Base-by-base conservation (phyloP, 2,113 vertebrate genomes). In the Heteronetta atricapilla region DNA sequence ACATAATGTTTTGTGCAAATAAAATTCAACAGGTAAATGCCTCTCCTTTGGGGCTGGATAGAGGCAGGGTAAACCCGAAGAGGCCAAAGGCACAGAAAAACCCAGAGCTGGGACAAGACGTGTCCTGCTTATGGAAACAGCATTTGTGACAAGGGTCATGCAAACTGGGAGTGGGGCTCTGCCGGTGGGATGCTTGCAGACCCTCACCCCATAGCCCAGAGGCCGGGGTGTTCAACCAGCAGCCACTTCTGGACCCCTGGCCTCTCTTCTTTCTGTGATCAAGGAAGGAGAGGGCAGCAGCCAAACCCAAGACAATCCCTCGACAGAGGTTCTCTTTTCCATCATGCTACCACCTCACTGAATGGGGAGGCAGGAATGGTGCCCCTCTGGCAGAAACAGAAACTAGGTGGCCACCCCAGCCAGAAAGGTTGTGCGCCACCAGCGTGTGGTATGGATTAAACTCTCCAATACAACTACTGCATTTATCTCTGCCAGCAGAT, bases 291-390 rank as follows among this genome's bases (percentile, higher is more conserved):
- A 21, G 50, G 38, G 36, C 59, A 91, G 63, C 66, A 88, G 66
- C 5, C 50, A 70, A 56, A 80, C 3, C 11, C 0, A 0, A 55
- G 36, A 19, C n/a, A 66, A 3, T 2, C 0, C 22, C 56, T 33
- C 14, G 0, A 2, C 10, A 33, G 17, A 15, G 8, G 6, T 4
- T 5, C 11, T 36, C 60, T 23, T 70, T 22, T 22, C 85, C 46
- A 53, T 29, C 73, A 46, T 23, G 8, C 6, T 48, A 25, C 13
- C 3, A 3, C 6, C 4, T 19, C 58, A 62, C 20, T 11, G 28
- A 22, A 33, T 0, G 0, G 9, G 12, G 42, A 77, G 13, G 26
- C 29, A 77, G 33, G 25, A 62, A 48, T 6, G 33, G 12, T 40
- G 11, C 29, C 66, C 55, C 52, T 58, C 77, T n/a, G n/a, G 31